Base-by-base conservation (phyloP, 1,140 invertebrate genomes). In the Bombus turneri region DNA sequence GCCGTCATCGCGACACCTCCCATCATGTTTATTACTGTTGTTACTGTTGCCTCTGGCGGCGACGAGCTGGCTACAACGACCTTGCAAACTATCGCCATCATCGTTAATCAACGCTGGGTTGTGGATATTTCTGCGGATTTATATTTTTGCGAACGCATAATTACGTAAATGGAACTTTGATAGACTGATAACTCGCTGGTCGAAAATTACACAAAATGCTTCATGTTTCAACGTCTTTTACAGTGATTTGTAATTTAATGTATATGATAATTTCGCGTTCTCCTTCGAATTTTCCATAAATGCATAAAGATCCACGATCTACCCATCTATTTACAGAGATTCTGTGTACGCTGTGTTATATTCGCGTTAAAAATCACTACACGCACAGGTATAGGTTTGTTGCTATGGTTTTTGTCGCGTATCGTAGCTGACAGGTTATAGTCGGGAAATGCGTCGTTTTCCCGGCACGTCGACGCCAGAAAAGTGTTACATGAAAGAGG, bases 21-120 rank as follows among this genome's bases (percentile, higher is more conserved):
- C 69, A 87, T 89, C 75, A 76, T 90, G 71, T 88, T 81, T 81
- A 43, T 90, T 90, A 77, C 66, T 59, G 81, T 68, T 59, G 47
- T 34, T 68, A n/a, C 25, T 83, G 47, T 37, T 79, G 68, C 39
- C 73, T 81, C 72, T n/a, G 31, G 43, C 71, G 69, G 57, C 79
- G 88, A 87, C 82, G n/a, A 64, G 83, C 88, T 62, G 79, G 81
- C 62, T 47, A 25, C 39, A 57, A 86, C 66, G 86, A 81, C 41
- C 41, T 31, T 41, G n/a, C 64, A 62, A n/a, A 62, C 13, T 3
- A 8, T 34, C 62, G 0, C 9, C 2, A 62, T n/a, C 28, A n/a
- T n/a, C 1, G 3, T 62, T 62, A 62, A n/a, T 62, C 28, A n/a
- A 12, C 28, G 28, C 9, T n/a, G 5, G 59, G 28, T n/a, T 12